A percentile compares a stretch with the other conserved stretches of the same genome.
phyloP scores from a whole-genome alignment of 2,113 vertebrate species.

The Ondatra zibethicus region DNA sequence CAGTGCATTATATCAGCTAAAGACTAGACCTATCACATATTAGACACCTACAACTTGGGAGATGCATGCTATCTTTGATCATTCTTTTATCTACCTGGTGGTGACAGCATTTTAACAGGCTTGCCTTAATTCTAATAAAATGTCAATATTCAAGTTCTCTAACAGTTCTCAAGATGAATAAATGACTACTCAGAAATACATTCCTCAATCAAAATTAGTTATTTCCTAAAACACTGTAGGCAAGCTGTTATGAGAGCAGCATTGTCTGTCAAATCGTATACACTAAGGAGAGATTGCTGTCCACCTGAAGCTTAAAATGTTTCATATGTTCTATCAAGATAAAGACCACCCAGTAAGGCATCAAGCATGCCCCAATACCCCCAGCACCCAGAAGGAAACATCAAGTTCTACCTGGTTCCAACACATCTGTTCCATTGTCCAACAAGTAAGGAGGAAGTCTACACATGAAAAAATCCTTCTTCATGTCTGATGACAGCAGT shows the following conservation, averaged over 20 bases:
- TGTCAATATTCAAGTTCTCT: not conserved
- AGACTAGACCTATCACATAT: not conserved
- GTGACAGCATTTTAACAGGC: not conserved
- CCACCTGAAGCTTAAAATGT: not conserved
- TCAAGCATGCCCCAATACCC: not conserved
- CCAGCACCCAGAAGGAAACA: not conserved
- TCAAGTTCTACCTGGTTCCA: constrained; percentile 84
- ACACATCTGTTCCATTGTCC: constrained; percentile 72
- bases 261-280: not conserved
- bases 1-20: not conserved
- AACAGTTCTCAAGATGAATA: not conserved
- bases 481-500: constrained; percentile 90
- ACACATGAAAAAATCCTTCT: constrained; percentile 92
- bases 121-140: constrained; percentile 13
- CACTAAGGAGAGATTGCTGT: not conserved
- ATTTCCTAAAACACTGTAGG: not conserved
- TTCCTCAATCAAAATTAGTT: not conserved
- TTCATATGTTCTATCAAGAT: not conserved
- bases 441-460: constrained; percentile 88
- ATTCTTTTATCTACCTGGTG: not conserved
- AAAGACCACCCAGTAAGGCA: not conserved
- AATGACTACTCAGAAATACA: not conserved
- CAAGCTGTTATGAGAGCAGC: not conserved
- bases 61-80: not conserved
- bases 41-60: not conserved